phyloP scores from a whole-genome alignment of 2,113 vertebrate species.

The Hoplias malabaricus region DNA sequence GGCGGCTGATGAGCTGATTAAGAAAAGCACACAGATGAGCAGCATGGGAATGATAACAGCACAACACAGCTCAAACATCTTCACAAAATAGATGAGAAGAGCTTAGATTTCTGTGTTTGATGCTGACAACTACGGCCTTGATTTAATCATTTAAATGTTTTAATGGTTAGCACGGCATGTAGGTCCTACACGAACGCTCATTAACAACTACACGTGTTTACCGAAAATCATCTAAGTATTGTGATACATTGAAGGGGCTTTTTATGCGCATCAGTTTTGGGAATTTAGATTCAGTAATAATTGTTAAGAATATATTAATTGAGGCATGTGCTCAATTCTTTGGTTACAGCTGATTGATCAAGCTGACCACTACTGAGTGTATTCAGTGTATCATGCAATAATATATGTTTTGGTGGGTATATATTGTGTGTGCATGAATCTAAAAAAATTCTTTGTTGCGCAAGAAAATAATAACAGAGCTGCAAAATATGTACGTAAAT shows the following conservation, averaged over 20 bases:
- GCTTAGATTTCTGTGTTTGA: not conserved
- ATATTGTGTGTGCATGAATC: too few species aligned
- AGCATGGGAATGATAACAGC: slow-evolving; percentile 22
- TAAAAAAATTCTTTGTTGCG: too few species aligned
- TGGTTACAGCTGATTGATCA: too few species aligned
- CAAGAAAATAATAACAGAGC: too few species aligned
- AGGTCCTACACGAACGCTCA: not conserved
- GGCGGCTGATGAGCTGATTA: slow-evolving; percentile 57
- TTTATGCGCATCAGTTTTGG: too few species aligned
- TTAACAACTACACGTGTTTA: not conserved
- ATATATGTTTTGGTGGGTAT: too few species aligned
- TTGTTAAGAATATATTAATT: too few species aligned
- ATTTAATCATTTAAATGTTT: slow-evolving; percentile 5
- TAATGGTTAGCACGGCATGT: not conserved
- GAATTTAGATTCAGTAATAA: too few species aligned
- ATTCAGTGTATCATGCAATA: too few species aligned
- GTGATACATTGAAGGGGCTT: not conserved
- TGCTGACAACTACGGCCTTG: not conserved
- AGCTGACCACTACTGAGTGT: too few species aligned
- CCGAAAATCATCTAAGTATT: not conserved
- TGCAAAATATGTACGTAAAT: too few species aligned
- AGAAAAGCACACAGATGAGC: slow-evolving; percentile 2
- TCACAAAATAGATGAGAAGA: not conserved
- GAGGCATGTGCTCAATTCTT: too few species aligned
- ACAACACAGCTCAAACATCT: not conserved